Evolutionary conservation across 2,888 invertebrate species (phyloP), one percentile per base, ranked within the genome.

Genomic region (Drosophila neutralis): DNA sequence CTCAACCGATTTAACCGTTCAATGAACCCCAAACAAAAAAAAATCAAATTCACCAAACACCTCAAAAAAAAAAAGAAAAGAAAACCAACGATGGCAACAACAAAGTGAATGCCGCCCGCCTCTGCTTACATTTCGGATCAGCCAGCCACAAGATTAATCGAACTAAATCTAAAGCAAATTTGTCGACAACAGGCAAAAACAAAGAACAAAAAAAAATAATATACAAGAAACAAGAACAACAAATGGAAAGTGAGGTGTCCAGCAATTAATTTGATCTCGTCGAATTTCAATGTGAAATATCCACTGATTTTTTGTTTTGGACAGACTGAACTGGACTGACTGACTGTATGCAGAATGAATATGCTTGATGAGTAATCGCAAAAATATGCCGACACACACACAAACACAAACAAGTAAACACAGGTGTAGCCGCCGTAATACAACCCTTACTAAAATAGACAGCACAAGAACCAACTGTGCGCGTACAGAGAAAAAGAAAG

Each of bases 361-460:
- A 4, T 57, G 60, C 27, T 72, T 53, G 83, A 83, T 85, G 86
- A 88, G 81, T 90, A 86, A 84, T 84, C 77, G 78, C 66, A 63
- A 67, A 76, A 86, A 75, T 74, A 83, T 86, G 80, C 66, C 61
- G 31, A 33, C 69, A 59, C 38, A 51, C 38, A 69, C 58, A 61
- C 33, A 69, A 36, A 69, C 58, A 61, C 33, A 69, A 36, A 53
- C 54, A 68, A 57, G 78, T 61, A 67, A 64, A 73, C 69, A 78
- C 82, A 81, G 82, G 82, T 78, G 82, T 69, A 81, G 63, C 57
- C 49, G 61, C 45, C 51, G 76, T 65, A 79, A 82, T 59, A 69
- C 78, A 79, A 79, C 79, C 79, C 79, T 70, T 82, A 60, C 82
- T 65, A 66, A 71, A 78, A 78, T 80, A 78, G 71, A 76, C 67